Evolutionary conservation across 2,888 invertebrate species (phyloP).

Genomic region (Melinaea marsaeus): DNA sequence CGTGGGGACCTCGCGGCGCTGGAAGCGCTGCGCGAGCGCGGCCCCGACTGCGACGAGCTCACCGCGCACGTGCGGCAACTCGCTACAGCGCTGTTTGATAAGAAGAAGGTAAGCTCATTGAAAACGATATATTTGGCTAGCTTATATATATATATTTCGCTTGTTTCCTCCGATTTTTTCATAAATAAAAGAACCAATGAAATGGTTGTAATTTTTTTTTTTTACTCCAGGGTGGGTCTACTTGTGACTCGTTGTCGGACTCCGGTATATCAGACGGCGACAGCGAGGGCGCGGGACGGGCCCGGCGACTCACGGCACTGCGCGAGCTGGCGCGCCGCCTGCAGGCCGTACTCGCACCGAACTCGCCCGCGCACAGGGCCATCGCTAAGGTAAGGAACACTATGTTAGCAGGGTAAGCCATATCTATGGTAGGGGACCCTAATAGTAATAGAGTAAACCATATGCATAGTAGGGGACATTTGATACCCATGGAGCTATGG

Average conservation of each 20-base stretch:
- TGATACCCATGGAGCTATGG: background rate
- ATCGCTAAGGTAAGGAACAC: slow-evolving; percentile 77
- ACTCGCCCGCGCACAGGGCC: slow-evolving; percentile 80
- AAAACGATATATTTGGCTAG: no score
- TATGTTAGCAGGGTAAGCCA: background rate
- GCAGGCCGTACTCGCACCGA: slow-evolving; percentile 82
- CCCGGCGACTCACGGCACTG: slow-evolving; percentile 81
- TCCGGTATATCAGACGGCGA: slow-evolving; percentile 89
- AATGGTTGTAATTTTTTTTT: no score
- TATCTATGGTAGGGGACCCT: background rate
- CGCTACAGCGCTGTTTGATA: slow-evolving; percentile 77
- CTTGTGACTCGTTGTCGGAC: slow-evolving; percentile 84
- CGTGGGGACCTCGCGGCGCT: slow-evolving; percentile 80
- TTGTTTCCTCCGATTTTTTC: background rate
- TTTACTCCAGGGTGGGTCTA: slow-evolving; percentile 59
- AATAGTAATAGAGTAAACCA: background rate
- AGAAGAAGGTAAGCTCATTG: slow-evolving; percentile 55
- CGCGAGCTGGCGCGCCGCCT: slow-evolving; percentile 82
- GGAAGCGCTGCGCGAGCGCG: slow-evolving; percentile 73
- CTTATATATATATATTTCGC: background rate
- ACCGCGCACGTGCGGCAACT: slow-evolving; percentile 77
- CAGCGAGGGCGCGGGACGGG: slow-evolving; percentile 80
- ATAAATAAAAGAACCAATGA: no score
- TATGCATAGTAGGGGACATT: background rate
- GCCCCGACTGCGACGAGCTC: slow-evolving; percentile 78